Evolutionary conservation across 2,888 invertebrate species (phyloP).

Genomic region (Laothoe populi): DNA sequence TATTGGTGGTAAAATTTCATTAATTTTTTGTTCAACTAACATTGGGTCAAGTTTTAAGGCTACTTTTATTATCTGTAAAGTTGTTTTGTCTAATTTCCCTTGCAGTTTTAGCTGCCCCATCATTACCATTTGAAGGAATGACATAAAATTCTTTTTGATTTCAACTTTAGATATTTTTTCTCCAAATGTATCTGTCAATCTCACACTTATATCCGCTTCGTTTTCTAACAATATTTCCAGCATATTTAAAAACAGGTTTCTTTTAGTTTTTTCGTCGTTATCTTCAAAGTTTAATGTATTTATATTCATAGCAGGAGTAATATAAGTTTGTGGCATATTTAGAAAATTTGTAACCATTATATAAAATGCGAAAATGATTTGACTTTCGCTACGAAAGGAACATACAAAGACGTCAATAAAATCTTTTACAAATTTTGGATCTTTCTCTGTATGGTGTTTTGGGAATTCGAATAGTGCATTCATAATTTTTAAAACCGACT

Average conservation of each 20-base stretch:
- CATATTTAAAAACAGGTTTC: slow-evolving; percentile 69
- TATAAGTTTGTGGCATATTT: slow-evolving; percentile 67
- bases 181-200: slow-evolving; percentile 68
- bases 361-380: slow-evolving; percentile 73
- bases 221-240: slow-evolving; percentile 60
- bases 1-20: slow-evolving; percentile 65
- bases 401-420: slow-evolving; percentile 71
- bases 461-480: slow-evolving; percentile 68
- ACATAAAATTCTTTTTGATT: slow-evolving; percentile 69
- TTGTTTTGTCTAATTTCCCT: slow-evolving; percentile 66
- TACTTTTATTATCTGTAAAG: slow-evolving; percentile 66
- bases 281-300: slow-evolving; percentile 56
- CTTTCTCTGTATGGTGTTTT: slow-evolving; percentile 53
- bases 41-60: slow-evolving; percentile 72
- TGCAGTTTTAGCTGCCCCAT: slow-evolving; percentile 68
- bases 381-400: slow-evolving; percentile 66
- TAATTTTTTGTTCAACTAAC: slow-evolving; percentile 70
- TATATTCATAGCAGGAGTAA: slow-evolving; percentile 64
- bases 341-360: slow-evolving; percentile 66
- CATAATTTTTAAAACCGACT: slow-evolving; percentile 75
- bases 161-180: slow-evolving; percentile 70
- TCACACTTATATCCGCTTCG: slow-evolving; percentile 71
- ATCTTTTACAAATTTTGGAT: slow-evolving; percentile 60
- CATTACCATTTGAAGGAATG: slow-evolving; percentile 70
- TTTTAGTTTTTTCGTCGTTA: slow-evolving; percentile 63